These are phyloP conservation scores for Luehdorfia chinensis DNA, from an alignment of 1,140 invertebrate genomes.

Conservation along the genomic window DNA sequence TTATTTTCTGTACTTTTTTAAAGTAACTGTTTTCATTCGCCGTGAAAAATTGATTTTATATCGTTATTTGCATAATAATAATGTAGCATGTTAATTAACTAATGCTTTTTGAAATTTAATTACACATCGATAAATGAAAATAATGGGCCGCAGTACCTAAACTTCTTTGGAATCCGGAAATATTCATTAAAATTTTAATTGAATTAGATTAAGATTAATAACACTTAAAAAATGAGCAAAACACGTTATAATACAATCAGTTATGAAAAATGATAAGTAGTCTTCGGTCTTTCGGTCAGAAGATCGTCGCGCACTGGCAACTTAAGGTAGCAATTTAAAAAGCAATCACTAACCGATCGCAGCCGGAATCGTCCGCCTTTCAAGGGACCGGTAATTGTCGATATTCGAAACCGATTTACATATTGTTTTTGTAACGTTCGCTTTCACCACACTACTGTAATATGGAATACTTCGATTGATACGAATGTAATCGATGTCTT, in stretches of 20 bases:
- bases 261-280: constrained; percentile 19
- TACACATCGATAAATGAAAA: constrained; percentile 25
- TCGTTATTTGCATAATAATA: constrained; percentile 41
- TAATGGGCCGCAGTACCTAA: constrained; percentile 23
- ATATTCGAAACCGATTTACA: constrained; percentile 40
- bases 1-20: constrained; percentile 1
- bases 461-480: background rate
- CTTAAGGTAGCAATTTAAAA: constrained; percentile 55
- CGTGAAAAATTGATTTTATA: constrained; percentile 40
- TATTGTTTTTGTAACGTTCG: constrained; percentile 36
- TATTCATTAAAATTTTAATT: constrained; percentile 16
- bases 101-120: constrained; percentile 27
- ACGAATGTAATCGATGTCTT: constrained; percentile 17
- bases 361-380: constrained; percentile 47
- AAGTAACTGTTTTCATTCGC: constrained; percentile 29
- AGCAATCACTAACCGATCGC: constrained; percentile 55
- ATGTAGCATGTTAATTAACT: constrained; percentile 25
- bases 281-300: constrained; percentile 11
- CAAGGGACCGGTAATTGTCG: constrained; percentile 57
- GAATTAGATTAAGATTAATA: constrained; percentile 18
- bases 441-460: constrained; percentile 44
- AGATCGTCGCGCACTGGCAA: too few relatives aligned
- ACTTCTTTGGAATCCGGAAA: background rate
- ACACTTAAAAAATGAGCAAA: background rate
- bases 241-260: constrained; percentile 24